Evolutionary conservation across 2,888 invertebrate genomes (phyloP).

Genomic region (Epiperipatus broadwayi): DNA sequence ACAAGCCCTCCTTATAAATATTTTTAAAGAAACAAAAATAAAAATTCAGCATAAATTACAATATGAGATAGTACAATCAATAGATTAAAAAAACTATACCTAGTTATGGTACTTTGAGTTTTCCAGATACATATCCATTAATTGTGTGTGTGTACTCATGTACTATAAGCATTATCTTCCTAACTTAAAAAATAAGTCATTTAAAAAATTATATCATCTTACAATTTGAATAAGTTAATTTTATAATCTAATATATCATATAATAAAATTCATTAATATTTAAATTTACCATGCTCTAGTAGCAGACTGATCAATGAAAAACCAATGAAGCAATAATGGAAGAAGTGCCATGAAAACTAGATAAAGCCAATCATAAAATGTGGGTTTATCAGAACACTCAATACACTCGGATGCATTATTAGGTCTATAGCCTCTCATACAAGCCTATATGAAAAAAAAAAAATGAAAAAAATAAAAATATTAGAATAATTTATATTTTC

Average conservation of each 20-base stretch:
- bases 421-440: slow-evolving; percentile 43
- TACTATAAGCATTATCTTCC: too few species aligned
- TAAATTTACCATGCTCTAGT: slow-evolving; percentile 43
- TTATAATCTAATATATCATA: background rate
- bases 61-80: too few species aligned
- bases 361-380: slow-evolving; percentile 78
- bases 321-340: slow-evolving; percentile 71
- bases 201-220: too few species aligned
- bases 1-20: too few species aligned
- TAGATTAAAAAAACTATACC: too few species aligned
- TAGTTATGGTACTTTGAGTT: too few species aligned
- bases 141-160: too few species aligned
- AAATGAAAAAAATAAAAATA: background rate
- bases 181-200: too few species aligned
- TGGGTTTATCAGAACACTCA: slow-evolving; percentile 50
- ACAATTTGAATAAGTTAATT: background rate
- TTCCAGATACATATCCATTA: too few species aligned
- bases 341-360: slow-evolving; percentile 79
- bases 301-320: slow-evolving; percentile 62
- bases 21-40: too few species aligned
- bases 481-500: background rate
- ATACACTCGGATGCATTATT: slow-evolving; percentile 46
- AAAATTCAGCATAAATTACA: too few species aligned
- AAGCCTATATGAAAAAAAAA: slow-evolving; percentile 23
- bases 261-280: slow-evolving; percentile 13